A percentile compares a stretch with the other conserved stretches of the same genome.
Evolutionary conservation across 1,140 invertebrate genomes (phyloP).

Genomic region (Varroa destructor): DNA sequence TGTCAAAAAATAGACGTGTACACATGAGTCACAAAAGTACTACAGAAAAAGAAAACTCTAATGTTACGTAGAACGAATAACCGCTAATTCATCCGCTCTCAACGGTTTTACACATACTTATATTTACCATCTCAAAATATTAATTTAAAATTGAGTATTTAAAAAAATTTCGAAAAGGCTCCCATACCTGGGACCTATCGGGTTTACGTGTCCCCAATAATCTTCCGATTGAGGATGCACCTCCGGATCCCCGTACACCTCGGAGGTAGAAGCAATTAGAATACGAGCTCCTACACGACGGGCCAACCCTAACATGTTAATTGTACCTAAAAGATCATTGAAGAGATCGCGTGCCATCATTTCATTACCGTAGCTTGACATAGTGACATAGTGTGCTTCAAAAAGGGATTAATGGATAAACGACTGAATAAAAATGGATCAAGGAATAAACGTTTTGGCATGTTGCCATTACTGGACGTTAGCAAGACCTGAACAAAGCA

Average conservation of each 20-base stretch:
- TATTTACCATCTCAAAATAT: conserved; percentile 23
- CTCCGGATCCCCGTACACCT: conserved; percentile 96
- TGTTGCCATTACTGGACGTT: no score
- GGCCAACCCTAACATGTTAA: conserved; percentile 88
- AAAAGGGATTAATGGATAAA: no score
- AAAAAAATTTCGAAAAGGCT: background rate
- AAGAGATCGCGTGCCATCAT: no score
- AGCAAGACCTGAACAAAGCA: background rate
- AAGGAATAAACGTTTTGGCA: no score
- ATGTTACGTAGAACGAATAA: background rate
- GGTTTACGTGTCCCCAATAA: conserved; percentile 99
- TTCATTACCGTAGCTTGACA: no score
- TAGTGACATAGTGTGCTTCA: no score
- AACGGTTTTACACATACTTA: conserved; percentile 2
- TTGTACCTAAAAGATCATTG: conserved; percentile 52
- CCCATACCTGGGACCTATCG: conserved; percentile 54
- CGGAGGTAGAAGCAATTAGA: conserved; percentile 91
- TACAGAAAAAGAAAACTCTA: background rate
- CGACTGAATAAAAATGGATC: no score
- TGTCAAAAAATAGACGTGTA: conserved; percentile 41
- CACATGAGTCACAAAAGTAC: conserved; percentile 3
- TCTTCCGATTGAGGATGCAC: conserved; percentile 86
- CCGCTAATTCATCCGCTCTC: background rate
- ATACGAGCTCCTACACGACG: conserved; percentile 84
- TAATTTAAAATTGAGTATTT: background rate